Base-by-base conservation (phyloP, 2,113 vertebrate species). In the Pygoscelis antarcticus region DNA sequence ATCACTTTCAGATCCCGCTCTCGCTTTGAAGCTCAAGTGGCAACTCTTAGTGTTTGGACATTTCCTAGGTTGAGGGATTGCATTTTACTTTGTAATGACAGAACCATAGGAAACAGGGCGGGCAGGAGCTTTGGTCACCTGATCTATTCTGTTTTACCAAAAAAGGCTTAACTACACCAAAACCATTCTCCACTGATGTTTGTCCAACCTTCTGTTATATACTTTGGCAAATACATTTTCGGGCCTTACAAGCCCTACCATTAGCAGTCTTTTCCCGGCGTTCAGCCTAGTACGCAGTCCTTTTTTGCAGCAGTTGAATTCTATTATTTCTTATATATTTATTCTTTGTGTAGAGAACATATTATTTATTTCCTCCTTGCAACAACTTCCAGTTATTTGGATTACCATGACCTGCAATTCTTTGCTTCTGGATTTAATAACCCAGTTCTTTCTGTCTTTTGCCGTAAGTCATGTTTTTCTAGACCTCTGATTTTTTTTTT, bases 11-110 rank as follows among this genome's bases (percentile, higher is more conserved):
- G 83, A 64, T 92, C 47, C 36, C n/a, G 10, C 68, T 87, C 82
- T 75, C 1, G 0, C 86, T 97, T 97, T 96, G 89, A 96, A 97
- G 86, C 66, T 96, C 69, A 78, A 94, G 89, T 90, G 83, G 65
- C 72, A 89, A 3, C 79, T 94, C 40, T 38, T n/a, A 36, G 40
- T 29, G 61, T 94, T 84, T 47, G 57, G 87, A 57, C 52, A 42
- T 89, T 78, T 79, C 89, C 57, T 57, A 89, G 42, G 47, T 1
- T 89, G 83, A 46, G 27, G 89, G 65, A 68, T 87, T 38, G 14
- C 13, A n/a, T 89, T 85, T 94, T 89, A 66, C 72, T 94, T 92
- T 89, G 83, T 68, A 84, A 87, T 87, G 70, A 52, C 81, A 84
- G 89, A 68, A 38, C 69, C n/a, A 3, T 20, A 84, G 72, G 77